Percentiles rank a stretch among this genome's conserved stretches.
These are phyloP conservation scores for Malurus leucopterus DNA, from an alignment of 2,797 vertebrate species.

Conservation along the genomic window DNA sequence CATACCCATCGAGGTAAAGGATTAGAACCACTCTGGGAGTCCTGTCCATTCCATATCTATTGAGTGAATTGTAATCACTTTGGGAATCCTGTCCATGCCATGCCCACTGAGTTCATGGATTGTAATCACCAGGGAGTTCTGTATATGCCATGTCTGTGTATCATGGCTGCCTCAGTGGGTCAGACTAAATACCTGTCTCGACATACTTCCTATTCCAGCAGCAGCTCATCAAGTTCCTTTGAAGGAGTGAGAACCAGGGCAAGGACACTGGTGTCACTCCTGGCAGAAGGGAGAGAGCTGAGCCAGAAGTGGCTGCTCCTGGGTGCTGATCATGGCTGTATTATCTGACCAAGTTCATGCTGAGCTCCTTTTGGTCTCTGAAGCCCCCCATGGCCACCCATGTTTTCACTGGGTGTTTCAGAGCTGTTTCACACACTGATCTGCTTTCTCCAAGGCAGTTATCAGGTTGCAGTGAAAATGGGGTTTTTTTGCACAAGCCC, in stretches of 20 bases:
- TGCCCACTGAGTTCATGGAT: fast-evolving
- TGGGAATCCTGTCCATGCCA: fast-evolving
- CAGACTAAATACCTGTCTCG: neutral
- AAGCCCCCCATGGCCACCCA: neutral
- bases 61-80: fast-evolving
- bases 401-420: neutral
- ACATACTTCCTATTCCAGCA: neutral
- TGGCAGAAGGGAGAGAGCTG: neutral
- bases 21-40: fast-evolving
- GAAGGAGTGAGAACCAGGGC: neutral
- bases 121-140: neutral
- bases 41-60: too few species aligned
- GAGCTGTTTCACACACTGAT: neutral
- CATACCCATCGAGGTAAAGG: fast-evolving
- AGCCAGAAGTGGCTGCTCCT: neutral
- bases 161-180: neutral
- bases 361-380: neutral
- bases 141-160: neutral
- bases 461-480: neutral
- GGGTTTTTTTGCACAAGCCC: neutral
- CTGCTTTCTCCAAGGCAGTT: neutral
- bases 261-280: neutral
- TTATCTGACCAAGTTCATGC: neutral
- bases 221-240: neutral
- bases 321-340: neutral